These are phyloP conservation scores for Nymphalis polychloros DNA, from an alignment of 2,888 invertebrate genomes.

Conservation along the genomic window DNA sequence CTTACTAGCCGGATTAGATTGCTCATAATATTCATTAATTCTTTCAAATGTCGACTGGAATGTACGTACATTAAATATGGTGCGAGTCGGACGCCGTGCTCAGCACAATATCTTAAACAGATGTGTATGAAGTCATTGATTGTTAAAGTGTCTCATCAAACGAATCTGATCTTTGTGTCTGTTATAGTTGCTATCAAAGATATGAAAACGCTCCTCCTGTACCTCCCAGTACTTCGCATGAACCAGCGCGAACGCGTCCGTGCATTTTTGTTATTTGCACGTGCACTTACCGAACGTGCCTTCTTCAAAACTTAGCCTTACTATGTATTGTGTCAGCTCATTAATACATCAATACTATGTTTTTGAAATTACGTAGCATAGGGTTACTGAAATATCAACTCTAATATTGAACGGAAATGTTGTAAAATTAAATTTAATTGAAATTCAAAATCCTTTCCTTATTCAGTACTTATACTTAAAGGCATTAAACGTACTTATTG, in stretches of 20 bases:
- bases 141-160: background rate
- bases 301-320: background rate
- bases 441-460: too few relatives aligned
- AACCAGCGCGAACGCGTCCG: background rate
- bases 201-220: too few relatives aligned
- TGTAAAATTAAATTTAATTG: too few relatives aligned
- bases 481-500: too few relatives aligned
- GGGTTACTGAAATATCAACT: too few relatives aligned
- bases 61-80: background rate
- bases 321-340: background rate
- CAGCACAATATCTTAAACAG: constrained; percentile 14
- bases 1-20: too few relatives aligned
- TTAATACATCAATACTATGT: too few relatives aligned
- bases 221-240: background rate
- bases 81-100: background rate
- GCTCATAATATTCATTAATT: too few relatives aligned
- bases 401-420: too few relatives aligned
- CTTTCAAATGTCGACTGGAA: background rate
- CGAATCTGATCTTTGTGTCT: background rate
- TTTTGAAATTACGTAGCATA: too few relatives aligned
- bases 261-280: background rate
- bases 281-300: constrained; percentile 3
- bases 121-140: constrained; percentile 13
- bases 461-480: too few relatives aligned
- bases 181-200: background rate